These are phyloP conservation scores for Nipponacmea schrenckii DNA, from an alignment of 2,888 invertebrate species.

Conservation along the genomic window DNA sequence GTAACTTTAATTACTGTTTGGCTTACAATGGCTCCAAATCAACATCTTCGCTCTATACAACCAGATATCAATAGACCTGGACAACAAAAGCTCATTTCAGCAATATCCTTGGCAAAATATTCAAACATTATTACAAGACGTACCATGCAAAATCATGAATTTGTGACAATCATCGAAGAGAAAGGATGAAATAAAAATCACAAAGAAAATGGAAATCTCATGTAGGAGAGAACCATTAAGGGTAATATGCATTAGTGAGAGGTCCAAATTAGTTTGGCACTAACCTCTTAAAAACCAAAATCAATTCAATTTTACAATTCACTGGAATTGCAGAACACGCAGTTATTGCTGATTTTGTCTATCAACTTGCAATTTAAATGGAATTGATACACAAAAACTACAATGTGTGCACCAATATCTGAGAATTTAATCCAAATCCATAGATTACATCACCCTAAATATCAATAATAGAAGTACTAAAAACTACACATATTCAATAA, in stretches of 20 bases:
- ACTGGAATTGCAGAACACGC: no score
- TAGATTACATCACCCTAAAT: no score
- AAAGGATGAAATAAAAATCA: slow-evolving; percentile 18
- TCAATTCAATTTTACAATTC: slow-evolving; percentile 14
- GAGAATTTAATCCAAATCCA: no score
- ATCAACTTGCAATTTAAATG: no score
- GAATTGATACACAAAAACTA: no score
- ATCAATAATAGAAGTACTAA: no score
- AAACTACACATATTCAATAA: no score
- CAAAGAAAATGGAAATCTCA: slow-evolving; percentile 24
- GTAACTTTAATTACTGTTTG: slow-evolving; percentile 1
- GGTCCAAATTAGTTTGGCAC: slow-evolving; percentile 16
- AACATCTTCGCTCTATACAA: neutral
- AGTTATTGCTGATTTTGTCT: no score
- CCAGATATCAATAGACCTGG: neutral
- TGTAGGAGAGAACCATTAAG: slow-evolving; percentile 13
- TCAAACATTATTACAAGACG: slow-evolving; percentile 1
- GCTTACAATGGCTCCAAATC: slow-evolving; percentile 7
- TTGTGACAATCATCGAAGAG: slow-evolving; percentile 17
- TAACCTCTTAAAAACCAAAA: slow-evolving; percentile 7
- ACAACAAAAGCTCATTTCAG: slow-evolving; percentile 7
- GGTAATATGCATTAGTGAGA: slow-evolving; percentile 16
- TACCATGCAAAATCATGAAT: slow-evolving; percentile 7
- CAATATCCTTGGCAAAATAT: slow-evolving; percentile 7
- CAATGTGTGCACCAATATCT: no score